These are phyloP conservation scores for Heterohyrax brucei DNA, from an alignment of 2,797 vertebrate genomes.

Conservation along the genomic window DNA sequence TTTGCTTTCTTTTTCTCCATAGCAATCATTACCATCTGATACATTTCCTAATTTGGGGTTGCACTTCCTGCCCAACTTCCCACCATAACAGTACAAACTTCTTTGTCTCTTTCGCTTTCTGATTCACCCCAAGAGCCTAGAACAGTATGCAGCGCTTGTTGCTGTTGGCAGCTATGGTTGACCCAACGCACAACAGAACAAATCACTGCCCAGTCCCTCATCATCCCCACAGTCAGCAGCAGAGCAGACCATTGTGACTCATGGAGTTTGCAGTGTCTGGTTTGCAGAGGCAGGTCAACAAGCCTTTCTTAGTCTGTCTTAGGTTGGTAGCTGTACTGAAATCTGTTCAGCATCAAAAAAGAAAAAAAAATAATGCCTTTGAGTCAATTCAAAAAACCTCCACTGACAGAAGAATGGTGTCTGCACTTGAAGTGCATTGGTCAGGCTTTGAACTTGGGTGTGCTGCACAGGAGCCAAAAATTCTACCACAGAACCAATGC, in stretches of 20 bases:
- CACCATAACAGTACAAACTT: neutral
- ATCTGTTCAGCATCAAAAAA: no score
- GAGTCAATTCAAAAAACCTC: no score
- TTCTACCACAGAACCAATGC: neutral
- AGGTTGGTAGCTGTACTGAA: no score
- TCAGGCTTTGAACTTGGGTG: neutral
- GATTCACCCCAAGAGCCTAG: neutral
- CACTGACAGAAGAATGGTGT: no score
- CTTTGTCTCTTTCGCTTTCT: constrained; percentile 41
- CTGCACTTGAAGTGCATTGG: neutral
- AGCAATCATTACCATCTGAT: no score
- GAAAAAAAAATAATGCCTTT: no score
- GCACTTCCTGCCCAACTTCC: neutral
- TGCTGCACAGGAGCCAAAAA: neutral
- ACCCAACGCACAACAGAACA: neutral
- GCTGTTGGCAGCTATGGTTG: neutral
- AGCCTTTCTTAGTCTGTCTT: neutral
- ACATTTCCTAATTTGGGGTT: neutral
- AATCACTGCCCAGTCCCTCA: no score
- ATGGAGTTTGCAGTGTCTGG: neutral
- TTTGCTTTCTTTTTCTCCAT: neutral
- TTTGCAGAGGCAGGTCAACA: neutral
- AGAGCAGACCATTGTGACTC: neutral
- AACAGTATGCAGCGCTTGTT: neutral
- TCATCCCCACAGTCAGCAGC: no score